Base-by-base conservation (phyloP, 2,797 vertebrate species). In the Arnoldichthys spilopterus region DNA sequence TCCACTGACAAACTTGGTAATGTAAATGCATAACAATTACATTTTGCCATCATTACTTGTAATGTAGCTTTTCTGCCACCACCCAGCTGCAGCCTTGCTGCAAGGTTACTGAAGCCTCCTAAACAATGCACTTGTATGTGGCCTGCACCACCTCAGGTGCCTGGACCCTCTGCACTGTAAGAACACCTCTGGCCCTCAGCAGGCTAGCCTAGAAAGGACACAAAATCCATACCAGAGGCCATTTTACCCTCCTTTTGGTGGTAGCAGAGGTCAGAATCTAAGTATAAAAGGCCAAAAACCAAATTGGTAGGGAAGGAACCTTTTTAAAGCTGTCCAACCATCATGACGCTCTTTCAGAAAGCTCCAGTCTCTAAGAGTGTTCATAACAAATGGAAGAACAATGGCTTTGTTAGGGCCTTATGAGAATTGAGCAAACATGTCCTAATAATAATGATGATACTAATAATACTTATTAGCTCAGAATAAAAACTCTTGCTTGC, bases 201-300 rank as follows among this genome's bases (percentile, higher is more conserved):
- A 68, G 20, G 26, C 76, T 73, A 62, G 64, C 63, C 76, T 34
- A 84, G 63, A 87, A 82, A 73, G 63, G 34, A 78, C 73, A 77
- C 53, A 64, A 80, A 53, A 70, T 47, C 58, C 78, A 71, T 72
- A 74, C 72, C 82, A 64, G 69, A 53, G 75, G 79, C 26, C 72
- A 63, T 18, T 72, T 76, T 83, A 43, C 79, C n/a, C 81, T 86
- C 82, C 78, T 84, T 83, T 47, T 56, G 71, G 59, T 75, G 56
- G 76, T 26, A 77, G 82, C 26, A 51, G 85, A 83, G 81, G 80
- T 84, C 80, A 77, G 72, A 74, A 67, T 70, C 77, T 82, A 85
- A 86, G 85, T 85, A 86, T 73, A 78, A 66, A 83, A 85, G 81
- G 87, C 89, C 86, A 89, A 74, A 63, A 82, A 77, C 81, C 72